Base-by-base conservation (phyloP, 2,888 invertebrate genomes). In the Pycnomerus fuliginosus region DNA sequence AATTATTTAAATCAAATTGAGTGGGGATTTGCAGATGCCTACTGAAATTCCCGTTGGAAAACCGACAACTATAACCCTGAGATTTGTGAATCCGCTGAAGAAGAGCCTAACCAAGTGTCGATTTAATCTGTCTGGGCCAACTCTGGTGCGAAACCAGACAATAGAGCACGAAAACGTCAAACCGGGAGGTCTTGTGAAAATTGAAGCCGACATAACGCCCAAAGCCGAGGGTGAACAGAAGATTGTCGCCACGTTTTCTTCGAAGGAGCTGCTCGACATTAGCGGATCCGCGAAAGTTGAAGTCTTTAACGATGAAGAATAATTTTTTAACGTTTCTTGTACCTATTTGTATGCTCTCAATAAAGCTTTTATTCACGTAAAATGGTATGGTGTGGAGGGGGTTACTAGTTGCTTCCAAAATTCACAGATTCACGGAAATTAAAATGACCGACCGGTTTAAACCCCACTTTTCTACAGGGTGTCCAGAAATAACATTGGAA, bases 71-170 rank as follows among this genome's bases (percentile, higher is more conserved):
- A 76, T 82, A 1, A 74, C 73, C 1, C 72, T 86, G 10, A 76
- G 80, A 2, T 84, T 90, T 62, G 74, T 71, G 30, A 90, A 90
- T 71, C 90, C 90, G 0, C 67, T 90, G 53, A 78, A 82, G 40
- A 75, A 71, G 11, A 53, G 66, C 0, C 71, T 90, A 30, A 84
- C 84, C 0, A 74, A 79, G 4, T 86, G 88, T 64, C 79, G 79
- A 62, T 83, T 88, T 67, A 78, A 80, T 28, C 74, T 87, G 52
- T 84, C 85, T 44, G 87, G 87, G 1, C 79, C 85, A 0, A 84
- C 85, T 2, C 72, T 87, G 5, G 70, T 75, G 0, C 79, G 80
- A 35, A 79, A 82, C 48, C 80, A 80, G 45, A 73, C 76, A 1
- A 61, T 84, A 7, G 66, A 76, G 1, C 78, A 79, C 32, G 72